A percentile compares a stretch with the other conserved stretches of the same genome.
Conservation (phyloP, 2,888 invertebrate species). For the Exocentrus adspersus region DNA sequence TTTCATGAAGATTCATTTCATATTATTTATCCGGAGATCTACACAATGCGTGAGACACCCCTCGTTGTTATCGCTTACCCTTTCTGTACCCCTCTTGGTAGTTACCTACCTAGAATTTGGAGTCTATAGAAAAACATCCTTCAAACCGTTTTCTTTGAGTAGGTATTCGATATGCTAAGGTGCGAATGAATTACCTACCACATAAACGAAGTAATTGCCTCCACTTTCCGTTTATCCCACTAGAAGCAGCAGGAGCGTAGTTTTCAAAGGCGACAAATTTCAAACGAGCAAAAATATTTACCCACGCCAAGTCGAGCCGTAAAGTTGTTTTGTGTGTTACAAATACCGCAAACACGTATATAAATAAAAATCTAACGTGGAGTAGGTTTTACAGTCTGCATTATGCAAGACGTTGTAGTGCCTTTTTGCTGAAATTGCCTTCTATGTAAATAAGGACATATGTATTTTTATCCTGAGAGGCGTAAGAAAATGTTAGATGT, state of each 20-base stretch:
- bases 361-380: slow-evolving; percentile 3
- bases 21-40: background rate
- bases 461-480: background rate
- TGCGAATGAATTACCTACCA: slow-evolving; percentile 8
- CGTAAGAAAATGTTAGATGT: too few species aligned
- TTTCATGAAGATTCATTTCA: background rate
- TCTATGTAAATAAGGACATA: background rate
- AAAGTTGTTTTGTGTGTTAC: slow-evolving; percentile 9
- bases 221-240: background rate
- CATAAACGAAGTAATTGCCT: background rate
- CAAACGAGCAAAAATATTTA: background rate
- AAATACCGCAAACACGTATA: slow-evolving; percentile 6
- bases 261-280: slow-evolving; percentile 7
- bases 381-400: background rate
- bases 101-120: too few species aligned
- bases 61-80: too few species aligned
- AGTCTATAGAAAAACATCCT: too few species aligned
- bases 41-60: too few species aligned
- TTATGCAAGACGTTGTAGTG: slow-evolving; percentile 7
- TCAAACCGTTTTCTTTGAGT: background rate
- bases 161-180: background rate
- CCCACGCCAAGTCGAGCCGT: background rate
- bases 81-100: too few species aligned
- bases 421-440: background rate
- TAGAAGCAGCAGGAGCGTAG: background rate